Evolutionary conservation across 2,113 vertebrate genomes (phyloP).

Genomic region (Cyphomyrus discorhynchus): DNA sequence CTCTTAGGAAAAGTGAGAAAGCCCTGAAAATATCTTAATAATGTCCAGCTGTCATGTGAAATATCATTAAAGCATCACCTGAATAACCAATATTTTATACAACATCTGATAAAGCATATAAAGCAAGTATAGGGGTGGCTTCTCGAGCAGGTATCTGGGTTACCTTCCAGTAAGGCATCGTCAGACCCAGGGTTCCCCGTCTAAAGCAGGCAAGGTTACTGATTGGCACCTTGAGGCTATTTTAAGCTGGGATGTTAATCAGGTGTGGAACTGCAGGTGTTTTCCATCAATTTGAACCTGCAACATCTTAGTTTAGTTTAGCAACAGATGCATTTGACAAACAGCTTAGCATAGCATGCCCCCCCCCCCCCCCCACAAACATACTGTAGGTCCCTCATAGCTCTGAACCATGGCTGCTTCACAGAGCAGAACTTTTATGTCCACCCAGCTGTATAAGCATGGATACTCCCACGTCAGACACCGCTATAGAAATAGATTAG

Average conservation of each 20-base stretch:
- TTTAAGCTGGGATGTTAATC: background rate
- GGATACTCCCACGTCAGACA: constrained; percentile 15
- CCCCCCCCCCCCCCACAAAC: background rate
- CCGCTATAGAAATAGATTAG: constrained; percentile 56
- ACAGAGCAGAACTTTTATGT: background rate
- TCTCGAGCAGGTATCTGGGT: background rate
- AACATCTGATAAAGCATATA: background rate
- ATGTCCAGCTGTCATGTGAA: background rate
- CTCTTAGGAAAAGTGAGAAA: background rate
- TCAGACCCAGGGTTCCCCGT: background rate
- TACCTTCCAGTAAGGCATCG: background rate
- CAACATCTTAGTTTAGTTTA: background rate
- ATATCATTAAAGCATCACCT: background rate
- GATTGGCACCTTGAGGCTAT: background rate
- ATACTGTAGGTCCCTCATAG: background rate
- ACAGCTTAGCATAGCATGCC: background rate
- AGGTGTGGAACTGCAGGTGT: background rate
- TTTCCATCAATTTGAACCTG: background rate
- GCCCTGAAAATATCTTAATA: background rate
- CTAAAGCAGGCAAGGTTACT: background rate
- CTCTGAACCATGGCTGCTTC: background rate
- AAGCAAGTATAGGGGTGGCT: background rate
- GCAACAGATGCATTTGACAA: background rate
- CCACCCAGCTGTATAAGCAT: constrained; percentile 16
- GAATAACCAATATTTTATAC: background rate